Conservation (phyloP, 2,797 vertebrate species). For the Micrastur ruficollis region DNA sequence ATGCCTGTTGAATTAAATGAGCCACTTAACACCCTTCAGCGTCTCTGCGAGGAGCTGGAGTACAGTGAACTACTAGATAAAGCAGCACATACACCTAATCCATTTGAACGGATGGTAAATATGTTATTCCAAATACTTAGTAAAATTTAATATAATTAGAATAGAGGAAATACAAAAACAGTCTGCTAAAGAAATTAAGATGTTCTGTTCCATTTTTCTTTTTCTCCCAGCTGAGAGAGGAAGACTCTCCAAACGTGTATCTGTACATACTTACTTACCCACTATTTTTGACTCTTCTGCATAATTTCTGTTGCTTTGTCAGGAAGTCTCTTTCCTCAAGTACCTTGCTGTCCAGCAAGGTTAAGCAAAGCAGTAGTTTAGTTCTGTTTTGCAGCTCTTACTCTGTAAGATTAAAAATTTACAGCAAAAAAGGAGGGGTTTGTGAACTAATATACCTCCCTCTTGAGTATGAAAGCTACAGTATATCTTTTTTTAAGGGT, state of each 20-base stretch:
- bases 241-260: not conserved
- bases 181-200: not conserved
- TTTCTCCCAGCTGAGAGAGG: not conserved
- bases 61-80: conserved; percentile 92
- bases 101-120: conserved; percentile 90
- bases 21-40: conserved; percentile 93
- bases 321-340: not conserved
- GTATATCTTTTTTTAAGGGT: not conserved
- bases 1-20: conserved; percentile 97
- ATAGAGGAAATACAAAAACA: not conserved
- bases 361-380: not conserved
- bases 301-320: not conserved
- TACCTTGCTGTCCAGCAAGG: not conserved
- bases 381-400: not conserved
- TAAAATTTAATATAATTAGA: not conserved
- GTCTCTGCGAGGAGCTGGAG: conserved; percentile 95
- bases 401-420: not conserved
- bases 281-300: not conserved
- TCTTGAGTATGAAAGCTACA: not conserved
- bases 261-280: not conserved
- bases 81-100: conserved; percentile 80
- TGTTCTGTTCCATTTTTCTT: not conserved
- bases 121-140: not conserved
- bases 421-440: not conserved
- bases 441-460: not conserved